A percentile compares a stretch with the other conserved stretches of the same genome.
Conservation (phyloP, 1,140 invertebrate species). For the Diabrotica virgifera region DNA sequence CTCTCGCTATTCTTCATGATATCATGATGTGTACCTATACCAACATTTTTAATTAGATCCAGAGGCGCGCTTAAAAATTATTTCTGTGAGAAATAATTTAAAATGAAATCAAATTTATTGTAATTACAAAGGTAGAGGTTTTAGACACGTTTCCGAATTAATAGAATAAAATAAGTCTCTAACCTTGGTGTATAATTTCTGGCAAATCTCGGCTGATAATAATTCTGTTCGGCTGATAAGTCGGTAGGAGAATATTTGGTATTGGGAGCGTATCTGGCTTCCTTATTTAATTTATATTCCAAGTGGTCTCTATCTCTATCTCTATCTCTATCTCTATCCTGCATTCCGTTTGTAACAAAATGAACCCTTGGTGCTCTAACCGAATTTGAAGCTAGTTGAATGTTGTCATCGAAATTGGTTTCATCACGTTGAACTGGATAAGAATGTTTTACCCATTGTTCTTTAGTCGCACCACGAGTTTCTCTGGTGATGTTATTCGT, state of each 20-base stretch:
- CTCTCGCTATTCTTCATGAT: too few relatives aligned
- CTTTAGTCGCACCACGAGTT: not conserved
- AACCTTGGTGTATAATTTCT: not conserved
- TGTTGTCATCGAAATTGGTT: not conserved
- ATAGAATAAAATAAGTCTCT: too few relatives aligned
- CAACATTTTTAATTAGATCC: too few relatives aligned
- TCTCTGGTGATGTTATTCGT: not conserved
- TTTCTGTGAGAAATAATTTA: too few relatives aligned
- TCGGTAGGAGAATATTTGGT: not conserved
- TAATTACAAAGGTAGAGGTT: too few relatives aligned
- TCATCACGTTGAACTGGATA: conserved; percentile 4
- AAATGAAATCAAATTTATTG: too few relatives aligned
- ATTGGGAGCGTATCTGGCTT: not conserved
- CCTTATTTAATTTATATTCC: not conserved
- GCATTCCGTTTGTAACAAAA: conserved; percentile 1
- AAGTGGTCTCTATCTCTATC: not conserved
- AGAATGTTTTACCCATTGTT: conserved; percentile 9
- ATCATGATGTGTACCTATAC: too few relatives aligned
- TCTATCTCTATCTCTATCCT: not conserved
- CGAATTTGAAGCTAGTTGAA: not conserved
- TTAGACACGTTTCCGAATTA: too few relatives aligned
- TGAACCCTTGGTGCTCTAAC: conserved; percentile 1
- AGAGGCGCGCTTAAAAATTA: too few relatives aligned
- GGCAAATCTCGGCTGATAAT: conserved; percentile 6
- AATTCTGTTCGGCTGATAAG: not conserved